Base-by-base conservation (phyloP, 2,888 invertebrate genomes). In the Branchipolynoe longqiensis region DNA sequence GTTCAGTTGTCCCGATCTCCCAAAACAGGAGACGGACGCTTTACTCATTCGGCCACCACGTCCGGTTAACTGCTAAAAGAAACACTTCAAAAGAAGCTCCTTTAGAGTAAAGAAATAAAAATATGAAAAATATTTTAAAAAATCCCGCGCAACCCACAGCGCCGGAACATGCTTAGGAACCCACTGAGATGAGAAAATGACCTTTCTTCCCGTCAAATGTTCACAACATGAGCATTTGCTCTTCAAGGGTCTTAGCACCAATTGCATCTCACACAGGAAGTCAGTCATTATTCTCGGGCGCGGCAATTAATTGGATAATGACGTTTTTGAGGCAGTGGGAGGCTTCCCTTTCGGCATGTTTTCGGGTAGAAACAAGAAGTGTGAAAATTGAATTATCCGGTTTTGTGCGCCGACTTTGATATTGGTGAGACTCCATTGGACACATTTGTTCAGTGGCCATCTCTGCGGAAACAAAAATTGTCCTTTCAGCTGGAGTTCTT, bases 281-380 rank as follows among this genome's bases (percentile, higher is more conserved):
- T 3, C 22, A 12, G 74, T n/a, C 40, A 74, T 74, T 74, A 74
- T 74, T 74, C 40, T 41, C 3, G 74, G 12, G 40, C 40, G 40
- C 25, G 40, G 74, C 74, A 74, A 74, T 74, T 74, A 74, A 74
- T 74, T 74, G 74, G 74, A 74, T 74, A 74, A 74, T 36, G 74
- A 14, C 2, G 40, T 74, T 62, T 69, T 74, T 40, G 40, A 36
- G 36, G 8, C 40, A 4, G n/a, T 12, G 8, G 40, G 74, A 25
- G n/a, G 40, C 40, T 74, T 41, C 74, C 74, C 40, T 74, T 74
- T 74, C 40, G 74, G 41, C 40, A 25, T 41, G 74, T 74, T 74
- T 74, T 74, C n/a, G 40, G n/a, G 38, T 28, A 28, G 41, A 40
- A 40, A 74, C 74, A 74, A 74, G 74, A 74, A 74, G 40, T 38